A percentile compares a stretch with the other conserved stretches of the same genome.
Evolutionary conservation across 2,888 invertebrate genomes (phyloP).

Genomic region (Nephrotoma guestfalica): DNA sequence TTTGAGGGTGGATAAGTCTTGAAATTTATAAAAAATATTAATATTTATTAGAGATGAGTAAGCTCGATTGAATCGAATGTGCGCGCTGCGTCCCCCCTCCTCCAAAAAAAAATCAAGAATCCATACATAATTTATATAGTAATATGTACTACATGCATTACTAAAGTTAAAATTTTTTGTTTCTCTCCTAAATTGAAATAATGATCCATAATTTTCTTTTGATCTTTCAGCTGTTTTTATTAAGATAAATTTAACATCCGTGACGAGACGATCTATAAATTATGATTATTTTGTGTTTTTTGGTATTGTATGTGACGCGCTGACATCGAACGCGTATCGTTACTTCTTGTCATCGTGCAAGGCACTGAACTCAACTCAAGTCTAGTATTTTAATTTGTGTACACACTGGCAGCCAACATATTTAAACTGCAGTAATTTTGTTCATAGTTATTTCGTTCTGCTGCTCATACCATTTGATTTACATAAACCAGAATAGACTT

Average conservation of each 20-base stretch:
- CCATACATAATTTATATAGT: too few species aligned
- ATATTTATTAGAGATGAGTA: not conserved
- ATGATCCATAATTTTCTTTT: not conserved
- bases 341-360: not conserved
- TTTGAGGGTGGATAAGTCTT: not conserved
- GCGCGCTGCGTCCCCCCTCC: not conserved
- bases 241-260: not conserved
- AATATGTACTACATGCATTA: not conserved
- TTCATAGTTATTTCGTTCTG: not conserved
- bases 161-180: not conserved
- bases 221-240: not conserved
- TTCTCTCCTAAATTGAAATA: not conserved
- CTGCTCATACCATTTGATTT: not conserved
- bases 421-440: not conserved
- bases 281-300: not conserved
- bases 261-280: not conserved
- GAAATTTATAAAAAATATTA: not conserved
- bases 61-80: not conserved
- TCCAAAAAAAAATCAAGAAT: not conserved
- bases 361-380: not conserved
- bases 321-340: not conserved
- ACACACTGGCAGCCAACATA: not conserved
- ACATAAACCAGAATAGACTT: not conserved
- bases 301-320: not conserved
- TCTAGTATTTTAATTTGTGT: not conserved